Base-by-base conservation (phyloP, 2,797 vertebrate species). In the Cirrhinus mrigala region DNA sequence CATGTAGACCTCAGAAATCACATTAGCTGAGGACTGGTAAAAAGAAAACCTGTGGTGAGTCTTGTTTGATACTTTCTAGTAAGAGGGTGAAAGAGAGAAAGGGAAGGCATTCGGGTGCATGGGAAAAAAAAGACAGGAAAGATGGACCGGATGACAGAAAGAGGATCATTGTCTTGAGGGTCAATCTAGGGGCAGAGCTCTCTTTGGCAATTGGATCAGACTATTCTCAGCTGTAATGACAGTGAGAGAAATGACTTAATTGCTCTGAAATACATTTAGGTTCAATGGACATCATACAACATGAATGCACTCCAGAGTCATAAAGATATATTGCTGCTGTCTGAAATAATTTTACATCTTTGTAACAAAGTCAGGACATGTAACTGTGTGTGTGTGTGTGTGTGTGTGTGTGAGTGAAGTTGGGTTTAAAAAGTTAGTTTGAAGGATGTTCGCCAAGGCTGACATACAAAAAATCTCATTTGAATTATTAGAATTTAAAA, bases 161-260 rank as follows among this genome's bases (percentile, higher is more conserved):
- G 74, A 56, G 24, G 37, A 69, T 78, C 74, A 78, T 78, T 77
- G 60, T 69, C 50, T 78, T 77, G 50, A 70, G 69, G 84, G 84
- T 81, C 58, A 75, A 20, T 66, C 46, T 24, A 68, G 27, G 70
- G 79, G 14, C 60, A 81, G 6, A 6, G 29, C 24, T 58, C 48
- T 40, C n/a, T 46, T 29, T 66, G 22, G 78, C 54, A 48, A 66
- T 81, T 86, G 66, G 80, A 73, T 64, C 44, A 78, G 40, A 22
- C 2, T 24, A 12, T 79, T 52, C 20, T 78, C 66, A 83, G 44
- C 74, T 68, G 74, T n/a, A 46, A 48, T 69, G 79, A 22, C 83
- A 88, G 82, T 33, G 82, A 81, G 78, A 86, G 85, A 78, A 90
- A 82, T 83, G 0, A 54, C 22, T 40, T 75, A 44, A 83, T 76